Base-by-base conservation (phyloP, 2,113 vertebrate genomes). In the Dicerorhinus sumatrensis region DNA sequence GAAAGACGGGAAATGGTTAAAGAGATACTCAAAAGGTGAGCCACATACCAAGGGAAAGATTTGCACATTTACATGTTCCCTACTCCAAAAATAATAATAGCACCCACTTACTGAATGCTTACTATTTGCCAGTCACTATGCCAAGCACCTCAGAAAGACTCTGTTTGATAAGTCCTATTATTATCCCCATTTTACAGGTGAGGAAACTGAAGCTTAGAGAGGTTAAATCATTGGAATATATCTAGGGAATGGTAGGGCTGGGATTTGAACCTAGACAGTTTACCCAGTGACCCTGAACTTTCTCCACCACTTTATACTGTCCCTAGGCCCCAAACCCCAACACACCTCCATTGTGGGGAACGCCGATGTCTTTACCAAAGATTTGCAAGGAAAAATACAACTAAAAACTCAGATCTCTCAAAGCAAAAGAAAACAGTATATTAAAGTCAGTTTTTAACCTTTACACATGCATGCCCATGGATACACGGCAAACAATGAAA, bases 391-490 rank as follows among this genome's bases (percentile, higher is more conserved):
- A 79, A 97, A 94, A 93, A 54, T 48, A 84, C 8, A 79, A 67
- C 14, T 3, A 1, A 46, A 72, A 85, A 10, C 23, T 72, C 75
- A 85, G 60, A 67, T 81, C 23, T 86, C 56, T 96, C 60, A 89
- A 31, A 85, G 42, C 31, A 79, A 77, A 80, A 60, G 29, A 93
- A 65, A 81, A 25, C 33, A 72, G 5, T 60, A 93, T 70, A 60
- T 95, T 76, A 88, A 85, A 73, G 76, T n/a, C 77, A 87, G 48
- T 86, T 85, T 91, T 91, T 46, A 81, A 92, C 72, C 46, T 83
- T 87, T 62, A 82, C 42, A 12, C 54, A 70, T 76, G 11, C 54
- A 65, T 76, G 18, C 18, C 51, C 4, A 23, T n/a, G 81, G 58
- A 83, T 65, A 65, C 67, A 79, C 16, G 33, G 51, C 54, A 79